Percentiles rank a stretch among this genome's conserved stretches.
These are phyloP conservation scores for Sogatella furcifera DNA, from an alignment of 1,140 invertebrate genomes.

Conservation along the genomic window DNA sequence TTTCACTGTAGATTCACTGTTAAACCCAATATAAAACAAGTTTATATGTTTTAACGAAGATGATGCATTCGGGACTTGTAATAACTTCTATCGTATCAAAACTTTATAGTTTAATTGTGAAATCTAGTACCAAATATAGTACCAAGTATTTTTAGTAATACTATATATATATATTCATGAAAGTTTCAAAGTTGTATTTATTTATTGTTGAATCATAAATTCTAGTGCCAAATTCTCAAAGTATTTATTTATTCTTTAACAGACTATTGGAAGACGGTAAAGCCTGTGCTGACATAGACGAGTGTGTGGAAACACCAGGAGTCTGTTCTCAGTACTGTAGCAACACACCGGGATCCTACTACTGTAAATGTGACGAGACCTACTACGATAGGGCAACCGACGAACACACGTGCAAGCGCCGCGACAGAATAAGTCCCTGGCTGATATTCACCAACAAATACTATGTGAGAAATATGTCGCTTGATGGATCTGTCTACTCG, in stretches of 20 bases:
- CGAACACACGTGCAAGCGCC: slow-evolving; percentile 81
- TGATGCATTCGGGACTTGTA: too few species aligned
- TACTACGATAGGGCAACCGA: slow-evolving; percentile 72
- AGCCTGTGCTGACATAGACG: slow-evolving; percentile 86
- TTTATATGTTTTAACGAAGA: too few species aligned
- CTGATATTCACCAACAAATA: slow-evolving; percentile 96
- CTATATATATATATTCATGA: too few species aligned
- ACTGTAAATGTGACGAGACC: slow-evolving; percentile 90
- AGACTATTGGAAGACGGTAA: slow-evolving; percentile 69
- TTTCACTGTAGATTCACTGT: too few species aligned
- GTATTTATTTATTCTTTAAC: slow-evolving; percentile 12
- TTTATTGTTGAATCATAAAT: too few species aligned
- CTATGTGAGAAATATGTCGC: slow-evolving; percentile 91
- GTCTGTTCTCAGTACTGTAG: slow-evolving; percentile 91
- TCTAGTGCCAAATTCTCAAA: neutral
- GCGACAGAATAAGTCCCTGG: slow-evolving; percentile 76
- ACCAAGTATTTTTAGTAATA: too few species aligned
- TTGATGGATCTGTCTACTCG: slow-evolving; percentile 74
- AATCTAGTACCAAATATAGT: too few species aligned
- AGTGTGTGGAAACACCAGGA: slow-evolving; percentile 81
- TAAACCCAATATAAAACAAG: too few species aligned
- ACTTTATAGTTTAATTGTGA: too few species aligned
- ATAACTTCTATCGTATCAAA: too few species aligned
- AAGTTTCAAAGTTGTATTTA: too few species aligned
- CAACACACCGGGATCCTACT: slow-evolving; percentile 90